Evolutionary conservation across 2,888 invertebrate genomes (phyloP), one percentile per base, ranked within the genome.

Genomic region (Aproaerema taeniolella): DNA sequence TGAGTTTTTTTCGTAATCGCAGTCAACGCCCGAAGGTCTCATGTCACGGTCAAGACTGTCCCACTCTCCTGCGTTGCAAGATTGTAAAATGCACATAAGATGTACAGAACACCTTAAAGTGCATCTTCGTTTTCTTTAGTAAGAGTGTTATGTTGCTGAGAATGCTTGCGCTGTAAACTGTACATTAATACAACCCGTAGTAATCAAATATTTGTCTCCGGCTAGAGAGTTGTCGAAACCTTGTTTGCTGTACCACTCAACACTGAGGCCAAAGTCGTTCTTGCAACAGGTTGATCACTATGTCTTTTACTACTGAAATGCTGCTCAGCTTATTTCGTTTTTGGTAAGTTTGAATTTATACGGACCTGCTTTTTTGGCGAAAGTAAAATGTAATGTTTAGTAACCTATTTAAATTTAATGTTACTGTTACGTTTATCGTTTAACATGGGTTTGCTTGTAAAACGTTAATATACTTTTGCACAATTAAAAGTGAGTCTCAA

Each of bases 141-240:
- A n/a, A n/a, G n/a, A n/a, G n/a, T n/a, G n/a, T n/a, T n/a, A n/a
- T n/a, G n/a, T n/a, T 13, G 24, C 11, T 12, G 3, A n/a, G 24
- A 12, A 9, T 26, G 28, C 35, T 35, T 28, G 35, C 2, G 11
- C n/a, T 10, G 26, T 28, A 15, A 15, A 15, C 26, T 33, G 33
- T 35, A 35, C 35, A 8, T 7, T 17, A 26, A n/a, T 26, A 26
- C n/a, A 26, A 26, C 24, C 38, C 35, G 36, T 37, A 39, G 38
- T 34, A 38, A 51, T 45, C 51, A 57, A 67, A 66, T 65, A 53
- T 63, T 67, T 59, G 55, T 50, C 50, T 49, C 56, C 53, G 42
- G 39, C 41, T 52, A 49, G 45, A 49, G 47, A 53, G 50, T 50
- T 71, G 65, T 58, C 55, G 64, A 61, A 72, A 72, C 44, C 20